A percentile compares a stretch with the other conserved stretches of the same genome.
These are phyloP conservation scores for Tetramorium bicarinatum DNA, from an alignment of 2,888 invertebrate genomes.

Conservation along the genomic window DNA sequence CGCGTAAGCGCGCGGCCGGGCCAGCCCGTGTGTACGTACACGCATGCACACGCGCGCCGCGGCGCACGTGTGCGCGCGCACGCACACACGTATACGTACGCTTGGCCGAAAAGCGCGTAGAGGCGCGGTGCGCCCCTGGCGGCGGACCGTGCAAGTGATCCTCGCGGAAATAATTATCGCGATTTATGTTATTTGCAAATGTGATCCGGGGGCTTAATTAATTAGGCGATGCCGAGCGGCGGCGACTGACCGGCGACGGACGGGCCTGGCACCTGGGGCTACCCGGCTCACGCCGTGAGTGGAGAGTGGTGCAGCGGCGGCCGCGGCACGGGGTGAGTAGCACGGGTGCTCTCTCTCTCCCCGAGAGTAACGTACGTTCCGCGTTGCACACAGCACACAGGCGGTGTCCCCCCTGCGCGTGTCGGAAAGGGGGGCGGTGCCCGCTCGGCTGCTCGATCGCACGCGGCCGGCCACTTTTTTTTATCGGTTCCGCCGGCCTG, in stretches of 20 bases:
- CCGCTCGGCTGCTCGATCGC: conserved; percentile 60
- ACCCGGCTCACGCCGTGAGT: conserved; percentile 66
- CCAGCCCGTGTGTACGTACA: conserved; percentile 27
- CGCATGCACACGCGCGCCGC: background rate
- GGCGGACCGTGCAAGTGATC: conserved; percentile 71
- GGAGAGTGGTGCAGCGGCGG: conserved; percentile 73
- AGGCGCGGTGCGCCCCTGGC: conserved; percentile 74
- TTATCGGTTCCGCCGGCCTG: conserved; percentile 72
- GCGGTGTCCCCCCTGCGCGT: conserved; percentile 63
- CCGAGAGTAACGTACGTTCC: conserved; percentile 54
- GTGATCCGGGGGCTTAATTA: conserved; percentile 75
- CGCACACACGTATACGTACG: conserved; percentile 30
- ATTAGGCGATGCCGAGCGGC: conserved; percentile 68
- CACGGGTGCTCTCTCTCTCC: conserved; percentile 31
- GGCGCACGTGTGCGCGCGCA: too few species aligned
- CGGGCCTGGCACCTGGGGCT: conserved; percentile 51
- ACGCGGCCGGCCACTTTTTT: conserved; percentile 72
- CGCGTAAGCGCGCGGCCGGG: conserved; percentile 72
- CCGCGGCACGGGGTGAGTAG: conserved; percentile 72
- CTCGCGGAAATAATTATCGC: conserved; percentile 82
- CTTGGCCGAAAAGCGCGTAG: conserved; percentile 64
- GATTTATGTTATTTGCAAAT: conserved; percentile 82
- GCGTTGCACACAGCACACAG: background rate
- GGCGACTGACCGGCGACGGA: conserved; percentile 68
- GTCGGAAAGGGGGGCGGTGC: conserved; percentile 81